phyloP scores from a whole-genome alignment of 2,113 vertebrate species.

The Mastomys coucha region DNA sequence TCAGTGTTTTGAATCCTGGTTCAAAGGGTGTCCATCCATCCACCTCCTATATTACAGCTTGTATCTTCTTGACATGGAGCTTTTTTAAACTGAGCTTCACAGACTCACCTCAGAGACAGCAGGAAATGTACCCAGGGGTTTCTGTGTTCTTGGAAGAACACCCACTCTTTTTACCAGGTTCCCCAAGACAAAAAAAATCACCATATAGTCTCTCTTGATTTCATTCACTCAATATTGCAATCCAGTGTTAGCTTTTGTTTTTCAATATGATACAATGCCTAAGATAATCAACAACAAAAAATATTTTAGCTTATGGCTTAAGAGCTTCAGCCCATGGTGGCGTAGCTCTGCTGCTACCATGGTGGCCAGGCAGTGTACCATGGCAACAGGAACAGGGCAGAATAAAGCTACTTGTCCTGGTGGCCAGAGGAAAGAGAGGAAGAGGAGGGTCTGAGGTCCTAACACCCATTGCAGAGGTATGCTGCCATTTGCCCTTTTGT shows the following conservation, averaged over 20 bases:
- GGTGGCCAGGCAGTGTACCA: background rate
- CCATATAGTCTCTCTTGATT: background rate
- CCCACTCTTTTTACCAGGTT: background rate
- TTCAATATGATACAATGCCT: background rate
- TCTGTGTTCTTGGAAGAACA: background rate
- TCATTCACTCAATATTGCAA: background rate
- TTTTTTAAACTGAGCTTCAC: background rate
- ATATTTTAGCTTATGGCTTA: background rate
- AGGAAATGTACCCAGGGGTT: background rate
- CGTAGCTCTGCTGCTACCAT: background rate
- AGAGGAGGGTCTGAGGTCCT: background rate
- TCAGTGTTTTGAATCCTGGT: background rate
- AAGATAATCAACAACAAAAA: background rate
- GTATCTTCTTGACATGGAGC: constrained; percentile 35
- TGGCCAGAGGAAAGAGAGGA: background rate
- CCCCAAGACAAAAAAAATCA: background rate
- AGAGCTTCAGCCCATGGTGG: background rate
- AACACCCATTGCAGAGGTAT: background rate
- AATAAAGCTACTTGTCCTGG: background rate
- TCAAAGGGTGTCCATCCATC: constrained; percentile 27
- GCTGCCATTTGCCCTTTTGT: background rate
- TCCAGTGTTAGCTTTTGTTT: background rate
- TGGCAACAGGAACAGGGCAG: background rate
- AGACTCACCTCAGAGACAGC: background rate
- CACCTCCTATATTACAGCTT: background rate